Evolutionary conservation across 2,797 vertebrate species (phyloP), one percentile per base, ranked within the genome.

Genomic region (Phataginus tricuspis): DNA sequence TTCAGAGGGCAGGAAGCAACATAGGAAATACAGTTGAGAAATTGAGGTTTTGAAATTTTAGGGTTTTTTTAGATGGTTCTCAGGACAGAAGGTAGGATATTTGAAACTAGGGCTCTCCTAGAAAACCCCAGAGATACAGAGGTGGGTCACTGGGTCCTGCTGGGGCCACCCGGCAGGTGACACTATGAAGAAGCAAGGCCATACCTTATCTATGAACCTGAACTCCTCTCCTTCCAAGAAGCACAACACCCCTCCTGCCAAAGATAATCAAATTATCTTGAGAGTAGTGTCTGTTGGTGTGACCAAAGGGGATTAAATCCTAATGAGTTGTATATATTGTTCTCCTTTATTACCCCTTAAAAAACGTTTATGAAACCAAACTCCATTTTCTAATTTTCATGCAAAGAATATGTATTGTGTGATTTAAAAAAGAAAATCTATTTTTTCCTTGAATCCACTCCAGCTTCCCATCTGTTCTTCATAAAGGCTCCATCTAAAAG

Each of bases 351-450:
- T 89, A 78, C 92, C n/a, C 15, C n/a, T 91, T 42, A 5, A 75
- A 71, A 71, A 53, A 55, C n/a, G 45, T 69, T 77, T 79, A 75
- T n/a, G 34, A 74, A 89, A 85, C 21, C 14, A 85, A 85, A n/a
- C 16, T 85, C 64, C 9, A 79, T 89, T 85, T 94, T 79, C 72
- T 72, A n/a, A 15, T 55, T 86, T 79, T 89, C 85, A 68, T 85
- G n/a, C n/a, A 57, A 85, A 75, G 61, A 88, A 80, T 25, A 25
- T 78, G 23, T 31, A 63, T 42, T 72, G 4, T 80, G 68, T 82
- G 39, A 45, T 55, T 94, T 94, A 11, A 57, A 12, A 86, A 86
- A 64, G 63, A 72, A 78, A 78, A 51, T 84, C 68, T 66, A 75
- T 69, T 42, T 34, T 63, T 29, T 42, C 37, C n/a, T 61, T 72